phyloP scores from a whole-genome alignment of 2,113 vertebrate species.

The Phocoena sinus region DNA sequence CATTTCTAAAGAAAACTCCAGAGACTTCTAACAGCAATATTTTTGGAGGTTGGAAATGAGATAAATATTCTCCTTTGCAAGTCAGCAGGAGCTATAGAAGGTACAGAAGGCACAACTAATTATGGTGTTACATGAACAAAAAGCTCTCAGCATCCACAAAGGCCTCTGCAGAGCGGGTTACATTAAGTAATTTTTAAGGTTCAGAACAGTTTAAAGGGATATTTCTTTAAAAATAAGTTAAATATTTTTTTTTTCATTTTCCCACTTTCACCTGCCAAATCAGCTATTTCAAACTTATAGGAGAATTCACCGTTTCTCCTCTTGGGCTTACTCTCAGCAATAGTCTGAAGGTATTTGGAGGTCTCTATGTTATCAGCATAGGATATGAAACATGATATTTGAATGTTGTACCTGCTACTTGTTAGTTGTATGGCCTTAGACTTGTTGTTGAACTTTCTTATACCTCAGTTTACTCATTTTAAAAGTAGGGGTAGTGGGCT shows the following conservation, averaged over 20 bases:
- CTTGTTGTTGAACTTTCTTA: background rate
- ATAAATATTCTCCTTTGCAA: conserved; percentile 17
- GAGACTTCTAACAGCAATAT: conserved; percentile 15
- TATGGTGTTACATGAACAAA: background rate
- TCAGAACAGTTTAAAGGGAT: background rate
- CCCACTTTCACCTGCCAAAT: background rate
- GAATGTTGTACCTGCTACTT: background rate
- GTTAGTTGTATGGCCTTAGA: background rate
- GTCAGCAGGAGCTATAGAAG: background rate
- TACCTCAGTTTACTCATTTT: background rate
- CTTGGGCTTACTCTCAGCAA: background rate
- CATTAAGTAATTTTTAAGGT: background rate
- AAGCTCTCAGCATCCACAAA: background rate
- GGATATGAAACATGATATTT: background rate
- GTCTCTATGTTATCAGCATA: background rate
- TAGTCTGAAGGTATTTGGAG: background rate
- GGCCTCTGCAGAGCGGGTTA: background rate
- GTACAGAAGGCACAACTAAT: background rate
- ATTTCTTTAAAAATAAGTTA: background rate
- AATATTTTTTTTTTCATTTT: background rate
- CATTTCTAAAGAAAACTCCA: conserved; percentile 38
- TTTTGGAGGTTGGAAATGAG: background rate
- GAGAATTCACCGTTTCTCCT: background rate
- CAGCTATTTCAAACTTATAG: background rate
- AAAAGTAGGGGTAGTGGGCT: background rate